Conservation (phyloP, 2,888 invertebrate species). For the Epirrhoe tristata region DNA sequence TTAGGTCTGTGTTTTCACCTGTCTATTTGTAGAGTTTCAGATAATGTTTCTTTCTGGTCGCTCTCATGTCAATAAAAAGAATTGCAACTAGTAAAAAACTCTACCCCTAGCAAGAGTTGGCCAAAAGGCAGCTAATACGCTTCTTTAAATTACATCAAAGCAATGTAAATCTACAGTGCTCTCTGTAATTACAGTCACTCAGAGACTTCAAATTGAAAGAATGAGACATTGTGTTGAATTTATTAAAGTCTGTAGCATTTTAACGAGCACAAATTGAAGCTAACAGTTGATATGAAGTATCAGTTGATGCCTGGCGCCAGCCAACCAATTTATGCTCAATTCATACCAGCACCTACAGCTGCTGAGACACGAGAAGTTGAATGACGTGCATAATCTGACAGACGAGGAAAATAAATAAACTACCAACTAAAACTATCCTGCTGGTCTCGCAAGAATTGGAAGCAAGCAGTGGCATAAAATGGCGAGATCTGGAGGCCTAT, state of each 20-base stretch:
- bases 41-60: too few relatives aligned
- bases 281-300: slow-evolving; percentile 1
- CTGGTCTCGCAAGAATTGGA: too few relatives aligned
- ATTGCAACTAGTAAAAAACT: neutral
- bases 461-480: too few relatives aligned
- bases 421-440: too few relatives aligned
- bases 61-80: too few relatives aligned
- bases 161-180: neutral
- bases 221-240: neutral
- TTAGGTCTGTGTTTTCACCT: too few relatives aligned
- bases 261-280: slow-evolving; percentile 17
- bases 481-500: too few relatives aligned
- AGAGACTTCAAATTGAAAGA: neutral
- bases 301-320: slow-evolving; percentile 4
- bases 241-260: neutral
- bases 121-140: neutral
- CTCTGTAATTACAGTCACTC: neutral
- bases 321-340: slow-evolving; percentile 6
- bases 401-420: too few relatives aligned
- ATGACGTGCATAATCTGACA: too few relatives aligned
- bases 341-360: neutral
- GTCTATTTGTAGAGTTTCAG: too few relatives aligned
- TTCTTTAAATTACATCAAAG: neutral
- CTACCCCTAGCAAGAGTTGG: neutral
- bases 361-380: neutral